A percentile compares a stretch with the other conserved stretches of the same genome.
phyloP scores from a whole-genome alignment of 2,113 vertebrate genomes.

The Larimichthys crocea region DNA sequence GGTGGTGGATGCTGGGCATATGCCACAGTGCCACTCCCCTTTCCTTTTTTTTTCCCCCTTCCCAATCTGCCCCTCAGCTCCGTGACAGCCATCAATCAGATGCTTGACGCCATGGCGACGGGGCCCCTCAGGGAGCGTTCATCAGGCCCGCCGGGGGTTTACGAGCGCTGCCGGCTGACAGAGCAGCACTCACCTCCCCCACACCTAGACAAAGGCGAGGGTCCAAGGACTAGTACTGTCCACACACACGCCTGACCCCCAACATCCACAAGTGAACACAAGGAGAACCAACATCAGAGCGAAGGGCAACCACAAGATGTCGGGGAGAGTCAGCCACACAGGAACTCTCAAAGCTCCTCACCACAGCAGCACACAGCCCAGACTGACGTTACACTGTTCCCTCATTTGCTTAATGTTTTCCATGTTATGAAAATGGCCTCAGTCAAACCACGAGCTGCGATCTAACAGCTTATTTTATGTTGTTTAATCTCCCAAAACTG shows the following conservation, averaged over 20 bases:
- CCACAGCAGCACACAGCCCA: slow-evolving; percentile 47
- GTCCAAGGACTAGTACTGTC: slow-evolving; percentile 81
- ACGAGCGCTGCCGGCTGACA: slow-evolving; percentile 82
- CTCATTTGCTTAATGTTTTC: slow-evolving; percentile 67
- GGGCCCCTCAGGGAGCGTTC: slow-evolving; percentile 87
- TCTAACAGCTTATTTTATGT: slow-evolving; percentile 10
- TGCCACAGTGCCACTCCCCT: slow-evolving; percentile 87
- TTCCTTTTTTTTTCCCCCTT: slow-evolving; percentile 74
- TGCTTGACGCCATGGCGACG: slow-evolving; percentile 86
- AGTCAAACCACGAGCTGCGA: slow-evolving; percentile 21
- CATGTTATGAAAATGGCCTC: slow-evolving; percentile 61
- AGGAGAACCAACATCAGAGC: slow-evolving; percentile 44
- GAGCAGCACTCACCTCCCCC: slow-evolving; percentile 76
- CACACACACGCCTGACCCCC: slow-evolving; percentile 56
- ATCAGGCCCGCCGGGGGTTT: slow-evolving; percentile 81
- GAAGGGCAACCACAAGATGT: slow-evolving; percentile 66
- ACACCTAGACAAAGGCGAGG: slow-evolving; percentile 83
- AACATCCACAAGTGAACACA: slow-evolving; percentile 43
- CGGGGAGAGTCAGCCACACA: slow-evolving; percentile 33
- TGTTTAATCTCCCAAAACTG: slow-evolving; percentile 4
- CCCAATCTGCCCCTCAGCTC: slow-evolving; percentile 87
- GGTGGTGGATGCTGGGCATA: slow-evolving; percentile 85
- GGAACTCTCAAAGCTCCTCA: slow-evolving; percentile 44
- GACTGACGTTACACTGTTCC: slow-evolving; percentile 31
- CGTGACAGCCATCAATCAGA: slow-evolving; percentile 94